Conservation (phyloP, 2,888 invertebrate species). For the Trachelus troglodyta region DNA sequence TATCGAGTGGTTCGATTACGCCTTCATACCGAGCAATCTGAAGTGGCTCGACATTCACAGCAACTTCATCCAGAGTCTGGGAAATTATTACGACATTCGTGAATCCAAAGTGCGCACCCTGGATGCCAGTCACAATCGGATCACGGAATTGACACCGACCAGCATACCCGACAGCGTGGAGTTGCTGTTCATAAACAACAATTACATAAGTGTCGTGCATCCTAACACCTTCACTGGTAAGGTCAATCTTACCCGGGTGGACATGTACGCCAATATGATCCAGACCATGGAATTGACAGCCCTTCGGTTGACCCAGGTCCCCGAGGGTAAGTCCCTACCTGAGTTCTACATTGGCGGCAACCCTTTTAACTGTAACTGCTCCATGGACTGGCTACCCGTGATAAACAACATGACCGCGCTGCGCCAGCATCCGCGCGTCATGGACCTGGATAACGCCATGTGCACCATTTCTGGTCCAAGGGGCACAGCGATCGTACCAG, state of each 20-base stretch:
- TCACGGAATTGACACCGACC: conserved; percentile 84
- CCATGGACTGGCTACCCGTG: conserved; percentile 94
- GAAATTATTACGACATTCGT: conserved; percentile 87
- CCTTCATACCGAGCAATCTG: conserved; percentile 88
- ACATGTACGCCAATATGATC: conserved; percentile 90
- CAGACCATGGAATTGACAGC: conserved; percentile 85
- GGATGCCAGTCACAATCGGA: conserved; percentile 90
- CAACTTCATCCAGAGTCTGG: conserved; percentile 88
- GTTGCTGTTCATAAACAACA: conserved; percentile 89
- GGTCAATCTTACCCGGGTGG: conserved; percentile 85
- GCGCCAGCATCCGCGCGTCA: conserved; percentile 86
- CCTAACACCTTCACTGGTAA: conserved; percentile 90
- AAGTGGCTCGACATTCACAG: conserved; percentile 93
- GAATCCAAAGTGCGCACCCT: conserved; percentile 78
- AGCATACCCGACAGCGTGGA: conserved; percentile 91
- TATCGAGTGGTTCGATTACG: conserved; percentile 93
- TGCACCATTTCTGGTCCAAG: conserved; percentile 88
- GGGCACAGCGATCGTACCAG: conserved; percentile 81
- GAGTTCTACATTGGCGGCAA: conserved; percentile 93
- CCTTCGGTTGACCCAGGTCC: conserved; percentile 81
- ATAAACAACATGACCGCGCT: conserved; percentile 87
- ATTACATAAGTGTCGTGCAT: conserved; percentile 83
- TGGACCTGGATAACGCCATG: conserved; percentile 89
- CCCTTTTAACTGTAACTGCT: conserved; percentile 94
- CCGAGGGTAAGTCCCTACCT: conserved; percentile 79